A percentile compares a stretch with the other conserved stretches of the same genome.
These are phyloP conservation scores for Yponomeuta malinellus DNA, from an alignment of 2,888 invertebrate species.

Conservation along the genomic window DNA sequence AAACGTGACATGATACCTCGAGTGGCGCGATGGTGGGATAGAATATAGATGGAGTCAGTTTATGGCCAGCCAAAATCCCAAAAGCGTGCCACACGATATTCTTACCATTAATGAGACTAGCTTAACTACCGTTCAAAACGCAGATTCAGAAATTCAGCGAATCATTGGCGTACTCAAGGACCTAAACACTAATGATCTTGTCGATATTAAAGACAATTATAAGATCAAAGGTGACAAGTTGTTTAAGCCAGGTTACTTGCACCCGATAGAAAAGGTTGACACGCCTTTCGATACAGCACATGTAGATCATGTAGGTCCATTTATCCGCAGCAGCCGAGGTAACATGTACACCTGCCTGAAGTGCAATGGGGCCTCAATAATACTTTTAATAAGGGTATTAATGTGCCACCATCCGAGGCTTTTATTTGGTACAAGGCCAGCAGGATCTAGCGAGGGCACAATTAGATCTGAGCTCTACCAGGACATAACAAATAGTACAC, in stretches of 20 bases:
- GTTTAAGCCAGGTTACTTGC: constrained; percentile 8
- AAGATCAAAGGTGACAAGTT: not conserved
- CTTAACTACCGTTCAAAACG: constrained; percentile 5
- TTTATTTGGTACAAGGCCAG: constrained; percentile 31
- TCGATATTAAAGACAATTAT: constrained; percentile 9
- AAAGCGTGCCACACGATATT: not conserved
- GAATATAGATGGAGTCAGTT: constrained; percentile 4
- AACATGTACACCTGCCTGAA: constrained; percentile 17
- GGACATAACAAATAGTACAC: not conserved
- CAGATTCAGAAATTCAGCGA: constrained; percentile 7
- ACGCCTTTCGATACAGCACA: constrained; percentile 14
- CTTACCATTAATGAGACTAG: not conserved
- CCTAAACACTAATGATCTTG: not conserved
- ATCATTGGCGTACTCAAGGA: constrained; percentile 7
- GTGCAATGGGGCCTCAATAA: constrained; percentile 18
- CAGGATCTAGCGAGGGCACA: constrained; percentile 4
- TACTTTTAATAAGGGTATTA: constrained; percentile 16
- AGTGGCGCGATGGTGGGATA: constrained; percentile 11
- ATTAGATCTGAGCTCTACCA: constrained; percentile 5
- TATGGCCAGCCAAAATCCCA: constrained; percentile 12
- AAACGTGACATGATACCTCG: constrained; percentile 11
- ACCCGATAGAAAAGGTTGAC: constrained; percentile 15
- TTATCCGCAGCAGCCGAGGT: constrained; percentile 18
- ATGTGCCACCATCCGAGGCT: constrained; percentile 12
- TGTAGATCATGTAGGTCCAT: constrained; percentile 20